phyloP scores from a whole-genome alignment of 2,797 vertebrate genomes.

The Adelosebastes latens region DNA sequence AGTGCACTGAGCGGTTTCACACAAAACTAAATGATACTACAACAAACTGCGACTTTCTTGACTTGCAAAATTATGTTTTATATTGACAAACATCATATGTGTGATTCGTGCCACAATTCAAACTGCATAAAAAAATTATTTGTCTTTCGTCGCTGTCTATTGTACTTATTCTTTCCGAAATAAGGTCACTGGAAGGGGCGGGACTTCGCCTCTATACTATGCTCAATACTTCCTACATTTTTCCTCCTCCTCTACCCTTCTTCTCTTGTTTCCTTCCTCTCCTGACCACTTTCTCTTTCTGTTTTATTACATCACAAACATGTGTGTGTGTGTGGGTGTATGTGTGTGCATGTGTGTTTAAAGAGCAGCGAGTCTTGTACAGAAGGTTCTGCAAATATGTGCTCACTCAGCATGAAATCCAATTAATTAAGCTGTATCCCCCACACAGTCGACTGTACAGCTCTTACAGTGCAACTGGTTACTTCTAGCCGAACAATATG shows the following conservation, averaged over 20 bases:
- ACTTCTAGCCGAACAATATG: conserved; percentile 57
- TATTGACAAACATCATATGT: too few relatives aligned
- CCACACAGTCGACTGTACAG: conserved; percentile 13
- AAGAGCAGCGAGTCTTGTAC: conserved; percentile 23
- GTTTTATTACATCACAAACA: conserved; percentile 9
- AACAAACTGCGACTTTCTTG: too few relatives aligned
- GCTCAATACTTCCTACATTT: background rate
- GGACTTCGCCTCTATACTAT: background rate
- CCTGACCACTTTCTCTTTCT: background rate
- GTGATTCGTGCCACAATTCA: too few relatives aligned
- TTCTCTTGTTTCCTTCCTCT: background rate
- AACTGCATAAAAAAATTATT: too few relatives aligned
- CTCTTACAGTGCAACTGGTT: conserved; percentile 34
- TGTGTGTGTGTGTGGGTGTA: background rate
- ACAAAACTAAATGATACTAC: too few relatives aligned
- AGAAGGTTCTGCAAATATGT: conserved; percentile 42
- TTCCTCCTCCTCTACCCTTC: background rate
- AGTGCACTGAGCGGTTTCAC: too few relatives aligned
- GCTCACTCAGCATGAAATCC: conserved; percentile 69
- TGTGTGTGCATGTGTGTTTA: conserved; percentile 18
- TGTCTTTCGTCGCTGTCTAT: too few relatives aligned
- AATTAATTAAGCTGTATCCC: conserved; percentile 63
- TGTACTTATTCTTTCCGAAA: too few relatives aligned
- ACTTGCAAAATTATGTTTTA: too few relatives aligned
- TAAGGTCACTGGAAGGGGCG: too few relatives aligned